Evolutionary conservation across 2,113 vertebrate species (phyloP), one percentile per base, ranked within the genome.

Genomic region (Eira barbara): DNA sequence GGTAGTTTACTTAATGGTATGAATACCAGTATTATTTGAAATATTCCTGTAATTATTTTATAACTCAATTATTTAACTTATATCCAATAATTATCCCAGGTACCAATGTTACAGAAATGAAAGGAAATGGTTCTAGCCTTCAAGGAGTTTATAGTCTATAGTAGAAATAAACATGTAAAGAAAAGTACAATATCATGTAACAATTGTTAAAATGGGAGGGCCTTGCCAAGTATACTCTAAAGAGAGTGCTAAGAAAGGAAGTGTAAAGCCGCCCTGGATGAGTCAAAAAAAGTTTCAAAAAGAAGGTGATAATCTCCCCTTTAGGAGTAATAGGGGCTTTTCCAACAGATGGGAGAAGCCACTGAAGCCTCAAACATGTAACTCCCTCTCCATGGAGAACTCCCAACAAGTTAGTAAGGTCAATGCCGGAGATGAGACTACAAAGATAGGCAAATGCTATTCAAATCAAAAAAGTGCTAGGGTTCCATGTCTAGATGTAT

Each of bases 61-160:
- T 63, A 90, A 80, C 65, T 97, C 45, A 96, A 71, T 10, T 69
- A 39, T 83, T 94, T 88, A 78, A 59, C 20, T 52, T 21, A 25
- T 55, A 86, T 27, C 21, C 63, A 83, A 69, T 55, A 97, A 88
- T 13, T 69, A 65, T 55, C 10, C 57, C 39, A 91, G 31, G 31
- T 65, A 91, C 13, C 55, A 84, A 74, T 20, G 29, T 61, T n/a
- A 90, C 42, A 97, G 45, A 97, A 94, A 88, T 80, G 3, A 96
- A 89, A 95, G 17, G 6, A 49, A 79, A 65, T 1, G 5, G n/a
- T 61, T 29, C 18, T 21, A 95, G 31, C 15, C 23, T 90, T 94
- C 59, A 73, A 92, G n/a, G 27, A 94, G 36, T 34, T 91, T 84
- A 82, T 0, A 65, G 4, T 84, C 27, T 87, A 91, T 1, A 89